Evolutionary conservation across 2,888 invertebrate genomes (phyloP), one percentile per base, ranked within the genome.

Genomic region (Apotomis turbidana): DNA sequence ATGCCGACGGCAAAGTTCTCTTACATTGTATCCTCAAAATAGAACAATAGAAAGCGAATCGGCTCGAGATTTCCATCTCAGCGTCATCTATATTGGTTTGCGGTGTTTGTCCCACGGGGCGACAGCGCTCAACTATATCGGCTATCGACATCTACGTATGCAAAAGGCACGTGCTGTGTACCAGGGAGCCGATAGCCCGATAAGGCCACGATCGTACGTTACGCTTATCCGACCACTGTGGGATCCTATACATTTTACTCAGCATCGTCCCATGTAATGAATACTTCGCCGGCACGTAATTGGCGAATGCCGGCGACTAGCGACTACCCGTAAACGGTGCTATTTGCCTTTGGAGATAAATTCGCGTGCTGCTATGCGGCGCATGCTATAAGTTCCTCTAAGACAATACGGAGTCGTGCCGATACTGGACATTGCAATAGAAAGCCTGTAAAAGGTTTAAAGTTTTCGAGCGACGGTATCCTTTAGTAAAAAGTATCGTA

Each of bases 201-300:
- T 91, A 91, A 87, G 85, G 83, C 79, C 81, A 79, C 81, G 85
- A 87, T 88, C 89, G 87, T 90, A 89, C 81, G 86, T 91, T 85
- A 86, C 85, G 86, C 86, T 88, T 87, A 87, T 87, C 86, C 81
- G 76, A 80, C 76, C 83, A 79, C 81, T 79, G 76, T 83, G 83
- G 83, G 81, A 83, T 82, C 83, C 85, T 85, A 81, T 86, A 84
- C 84, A 87, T 87, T 90, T 85, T 81, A 80, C 79, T 81, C 81
- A 81, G 80, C 81, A 83, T 85, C 84, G 27, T 81, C 80, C 83
- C 78, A 77, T 87, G 86, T 90, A 90, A 90, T 90, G 87, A 90
- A 89, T 89, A 87, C 86, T 83, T 85, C 78, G 84, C 81, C 79
- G 81, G 80, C 84, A 83, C 84, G 83, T 90, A 88, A 90, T 89